Evolutionary conservation across 2,797 vertebrate species (phyloP).

Genomic region (Cryptoblepharus egeriae): DNA sequence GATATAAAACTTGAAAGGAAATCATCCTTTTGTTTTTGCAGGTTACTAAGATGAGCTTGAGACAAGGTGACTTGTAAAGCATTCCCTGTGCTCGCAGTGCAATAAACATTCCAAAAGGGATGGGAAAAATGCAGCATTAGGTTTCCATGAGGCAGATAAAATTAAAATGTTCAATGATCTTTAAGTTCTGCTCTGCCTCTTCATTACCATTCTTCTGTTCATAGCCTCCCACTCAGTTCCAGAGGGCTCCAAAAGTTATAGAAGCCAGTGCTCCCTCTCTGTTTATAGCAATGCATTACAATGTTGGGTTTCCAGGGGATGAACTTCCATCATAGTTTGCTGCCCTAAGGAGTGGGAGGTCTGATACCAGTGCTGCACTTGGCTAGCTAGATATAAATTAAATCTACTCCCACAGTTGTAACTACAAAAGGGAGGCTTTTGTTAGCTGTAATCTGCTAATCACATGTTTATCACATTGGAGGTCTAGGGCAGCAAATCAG

Average conservation of each 20-base stretch:
- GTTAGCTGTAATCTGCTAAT: background rate
- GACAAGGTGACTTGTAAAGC: background rate
- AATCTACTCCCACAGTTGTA: background rate
- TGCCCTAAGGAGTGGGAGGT: background rate
- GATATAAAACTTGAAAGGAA: background rate
- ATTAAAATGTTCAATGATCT: slow-evolving; percentile 6
- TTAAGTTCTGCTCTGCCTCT: background rate
- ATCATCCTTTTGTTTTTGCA: no score
- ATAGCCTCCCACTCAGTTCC: background rate
- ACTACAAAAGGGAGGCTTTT: background rate
- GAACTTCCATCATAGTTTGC: background rate
- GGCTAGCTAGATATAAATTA: background rate
- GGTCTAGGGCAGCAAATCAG: background rate
- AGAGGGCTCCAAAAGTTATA: slow-evolving; percentile 8
- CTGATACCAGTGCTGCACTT: background rate
- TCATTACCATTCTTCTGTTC: background rate
- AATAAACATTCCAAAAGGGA: background rate
- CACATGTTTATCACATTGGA: background rate
- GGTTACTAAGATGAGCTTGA: background rate
- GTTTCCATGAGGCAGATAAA: slow-evolving; percentile 13
- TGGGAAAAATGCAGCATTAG: slow-evolving; percentile 9
- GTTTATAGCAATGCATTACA: slow-evolving; percentile 23
- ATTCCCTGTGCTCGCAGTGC: background rate
- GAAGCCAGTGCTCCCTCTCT: background rate
- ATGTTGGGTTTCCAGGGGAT: background rate